These are phyloP conservation scores for Pheosia tremula DNA, from an alignment of 2,888 invertebrate genomes.

Conservation along the genomic window DNA sequence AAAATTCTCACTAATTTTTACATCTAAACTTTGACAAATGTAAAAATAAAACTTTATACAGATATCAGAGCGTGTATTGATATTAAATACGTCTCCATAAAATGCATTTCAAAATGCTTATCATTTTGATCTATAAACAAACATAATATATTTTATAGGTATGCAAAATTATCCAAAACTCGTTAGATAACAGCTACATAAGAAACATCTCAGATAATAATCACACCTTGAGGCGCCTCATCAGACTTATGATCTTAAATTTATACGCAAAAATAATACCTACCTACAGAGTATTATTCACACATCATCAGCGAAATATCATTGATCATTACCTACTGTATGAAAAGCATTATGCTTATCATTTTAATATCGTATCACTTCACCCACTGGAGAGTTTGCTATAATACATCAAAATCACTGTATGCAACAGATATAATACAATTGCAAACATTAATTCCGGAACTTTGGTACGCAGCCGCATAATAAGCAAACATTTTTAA, in stretches of 20 bases:
- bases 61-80: too few species aligned
- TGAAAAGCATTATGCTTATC: background rate
- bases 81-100: too few species aligned
- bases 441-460: background rate
- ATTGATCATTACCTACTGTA: background rate
- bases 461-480: background rate
- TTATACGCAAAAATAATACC: constrained; percentile 25
- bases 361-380: background rate
- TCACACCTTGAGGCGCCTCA: constrained; percentile 33
- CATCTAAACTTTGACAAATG: too few species aligned
- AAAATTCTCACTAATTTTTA: too few species aligned
- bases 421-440: background rate
- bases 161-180: constrained; percentile 4
- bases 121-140: too few species aligned
- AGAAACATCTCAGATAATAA: constrained; percentile 21
- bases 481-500: background rate
- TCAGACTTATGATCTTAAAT: constrained; percentile 23
- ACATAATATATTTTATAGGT: too few species aligned
- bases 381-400: background rate
- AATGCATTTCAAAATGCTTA: too few species aligned
- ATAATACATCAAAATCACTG: background rate
- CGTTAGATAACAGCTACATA: constrained; percentile 5
- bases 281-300: background rate
- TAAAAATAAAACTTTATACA: too few species aligned
- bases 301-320: background rate